Base-by-base conservation (phyloP, 2,888 invertebrate genomes). In the Aspidapion aeneum region DNA sequence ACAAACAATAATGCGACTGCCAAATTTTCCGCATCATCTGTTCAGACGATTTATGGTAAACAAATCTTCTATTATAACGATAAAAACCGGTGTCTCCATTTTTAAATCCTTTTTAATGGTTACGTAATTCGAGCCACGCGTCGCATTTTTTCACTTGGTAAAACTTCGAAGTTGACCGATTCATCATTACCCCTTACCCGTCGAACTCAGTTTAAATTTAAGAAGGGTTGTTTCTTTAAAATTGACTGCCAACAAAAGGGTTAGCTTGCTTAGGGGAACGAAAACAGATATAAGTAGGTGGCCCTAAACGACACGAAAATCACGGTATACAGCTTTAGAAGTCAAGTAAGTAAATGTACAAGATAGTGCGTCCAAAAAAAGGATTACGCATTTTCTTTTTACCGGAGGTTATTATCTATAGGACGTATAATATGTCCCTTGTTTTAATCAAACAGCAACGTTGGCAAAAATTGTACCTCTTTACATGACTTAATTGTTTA, bases 71-170 rank as follows among this genome's bases (percentile, higher is more conserved):
- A 52, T 52, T 52, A 19, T 18, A 18, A 52, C 17, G 17, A 48
- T 48, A 48, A n/a, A n/a, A n/a, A n/a, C n/a, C n/a, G n/a, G n/a
- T 18, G 52, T 20, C 71, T 72, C 74, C 75, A 75, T 75, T 75
- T 75, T 73, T 72, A 60, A 74, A 66, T 56, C 62, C 71, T 73
- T 66, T 72, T 72, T 72, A 73, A 74, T 72, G 70, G 69, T 71
- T 68, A 70, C 61, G 71, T 77, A 76, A 77, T 74, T 70, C 71
- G 72, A 68, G 74, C 72, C 78, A 77, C 78, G 77, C 77, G 77
- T 70, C 75, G 69, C 35, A 12, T 3, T 12, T 35, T 35, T 3
- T 7, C 35, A 12, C 35, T 3, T 35, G 12, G 35, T 35, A 35
- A n/a, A n/a, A 7, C 12, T 35, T 35, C 35, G 35, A 35, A 35